phyloP scores from a whole-genome alignment of 2,797 vertebrate species.

The Hippoglossus hippoglossus region DNA sequence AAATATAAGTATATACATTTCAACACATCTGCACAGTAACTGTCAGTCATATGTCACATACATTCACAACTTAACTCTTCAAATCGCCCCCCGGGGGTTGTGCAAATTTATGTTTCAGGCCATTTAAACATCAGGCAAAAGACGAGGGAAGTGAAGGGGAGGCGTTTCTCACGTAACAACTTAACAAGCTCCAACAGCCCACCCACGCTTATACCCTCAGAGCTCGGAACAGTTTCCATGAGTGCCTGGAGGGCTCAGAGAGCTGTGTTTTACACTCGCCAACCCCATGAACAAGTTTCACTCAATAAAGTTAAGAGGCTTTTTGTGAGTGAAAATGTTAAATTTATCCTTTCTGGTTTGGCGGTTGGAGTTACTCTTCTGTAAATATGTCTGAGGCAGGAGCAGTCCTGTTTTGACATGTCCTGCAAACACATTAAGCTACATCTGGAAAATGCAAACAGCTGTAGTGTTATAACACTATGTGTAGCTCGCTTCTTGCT shows the following conservation, averaged over 20 bases:
- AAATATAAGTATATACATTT: not conserved
- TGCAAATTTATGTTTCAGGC: conserved; percentile 34
- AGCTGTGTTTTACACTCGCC: conserved; percentile 7
- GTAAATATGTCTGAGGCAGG: conserved; percentile 13
- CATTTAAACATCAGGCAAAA: conserved; percentile 47
- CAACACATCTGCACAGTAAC: not conserved
- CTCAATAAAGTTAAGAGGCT: conserved; percentile 8
- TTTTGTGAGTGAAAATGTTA: conserved; percentile 10
- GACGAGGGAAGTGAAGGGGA: conserved; percentile 28
- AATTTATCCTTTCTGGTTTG: conserved; percentile 11
- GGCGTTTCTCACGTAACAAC: conserved; percentile 35
- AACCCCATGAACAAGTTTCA: not conserved
- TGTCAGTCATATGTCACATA: not conserved
- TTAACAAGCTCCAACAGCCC: conserved; percentile 64
- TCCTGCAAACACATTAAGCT: conserved; percentile 12
- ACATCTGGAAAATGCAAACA: conserved; percentile 46
- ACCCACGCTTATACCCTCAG: conserved; percentile 19
- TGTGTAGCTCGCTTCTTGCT: conserved; percentile 7
- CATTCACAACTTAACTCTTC: not conserved
- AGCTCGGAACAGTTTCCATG: conserved; percentile 19
- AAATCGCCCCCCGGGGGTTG: conserved; percentile 1
- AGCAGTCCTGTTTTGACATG: conserved; percentile 31
- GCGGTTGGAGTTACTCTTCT: not conserved
- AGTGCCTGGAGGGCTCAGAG: conserved; percentile 11
- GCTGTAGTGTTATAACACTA: conserved; percentile 41